Conservation (phyloP, 1,140 invertebrate genomes). For the Tetragnatha versicolor region DNA sequence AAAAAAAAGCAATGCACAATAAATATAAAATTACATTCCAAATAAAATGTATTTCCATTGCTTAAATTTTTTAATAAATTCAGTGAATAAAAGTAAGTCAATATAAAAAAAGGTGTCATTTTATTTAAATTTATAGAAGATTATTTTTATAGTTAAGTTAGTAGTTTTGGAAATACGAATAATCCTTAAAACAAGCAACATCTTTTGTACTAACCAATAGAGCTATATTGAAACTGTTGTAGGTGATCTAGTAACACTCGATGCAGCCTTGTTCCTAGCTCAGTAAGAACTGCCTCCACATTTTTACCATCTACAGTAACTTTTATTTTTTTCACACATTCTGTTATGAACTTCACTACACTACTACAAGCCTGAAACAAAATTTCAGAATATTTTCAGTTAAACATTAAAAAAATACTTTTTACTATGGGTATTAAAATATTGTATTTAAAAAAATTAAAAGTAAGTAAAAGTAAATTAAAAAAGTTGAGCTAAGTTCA, state of each 20-base stretch:
- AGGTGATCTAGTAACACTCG: constrained; percentile 95
- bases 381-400: no score
- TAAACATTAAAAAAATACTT: no score
- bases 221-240: constrained; percentile 94
- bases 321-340: constrained; percentile 79
- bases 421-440: no score
- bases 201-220: constrained; percentile 79
- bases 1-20: no score
- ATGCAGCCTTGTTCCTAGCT: constrained; percentile 90
- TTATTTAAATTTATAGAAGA: no score
- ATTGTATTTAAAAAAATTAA: no score
- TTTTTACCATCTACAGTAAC: constrained; percentile 93
- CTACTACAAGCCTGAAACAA: constrained; percentile 80
- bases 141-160: no score
- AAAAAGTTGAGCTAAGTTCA: no score
- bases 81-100: not conserved
- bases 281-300: constrained; percentile 82
- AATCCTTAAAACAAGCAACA: no score
- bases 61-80: not conserved
- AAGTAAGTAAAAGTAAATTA: no score
- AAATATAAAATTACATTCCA: not conserved
- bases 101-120: no score
- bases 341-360: constrained; percentile 84
- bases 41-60: not conserved
- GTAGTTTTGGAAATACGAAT: no score